Evolutionary conservation across 2,113 vertebrate genomes (phyloP).

Genomic region (Nannospalax galili): DNA sequence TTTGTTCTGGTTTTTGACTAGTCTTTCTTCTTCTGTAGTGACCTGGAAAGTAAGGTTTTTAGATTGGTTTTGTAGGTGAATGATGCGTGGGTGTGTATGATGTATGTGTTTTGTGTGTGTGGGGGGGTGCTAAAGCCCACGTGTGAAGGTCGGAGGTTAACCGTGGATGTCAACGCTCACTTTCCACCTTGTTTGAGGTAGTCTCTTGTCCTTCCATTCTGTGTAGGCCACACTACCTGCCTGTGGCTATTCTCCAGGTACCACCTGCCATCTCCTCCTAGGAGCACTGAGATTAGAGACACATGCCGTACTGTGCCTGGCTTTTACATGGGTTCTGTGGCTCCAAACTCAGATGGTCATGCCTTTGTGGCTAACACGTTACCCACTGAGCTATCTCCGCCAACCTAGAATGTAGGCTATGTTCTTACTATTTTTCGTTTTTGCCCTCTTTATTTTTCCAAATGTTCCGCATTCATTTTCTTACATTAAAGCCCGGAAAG

Average conservation of each 20-base stretch:
- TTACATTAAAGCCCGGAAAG: background rate
- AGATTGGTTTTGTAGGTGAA: no score
- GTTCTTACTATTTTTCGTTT: background rate
- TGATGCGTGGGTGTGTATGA: background rate
- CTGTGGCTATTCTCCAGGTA: background rate
- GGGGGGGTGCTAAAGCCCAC: no score
- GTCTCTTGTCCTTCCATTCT: background rate
- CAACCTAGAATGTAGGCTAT: background rate
- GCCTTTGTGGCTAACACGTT: background rate
- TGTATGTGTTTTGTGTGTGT: background rate
- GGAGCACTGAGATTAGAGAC: background rate
- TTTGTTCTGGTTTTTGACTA: background rate
- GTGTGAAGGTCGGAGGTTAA: background rate
- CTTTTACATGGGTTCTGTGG: background rate
- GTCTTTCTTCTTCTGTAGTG: background rate
- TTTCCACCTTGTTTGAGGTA: background rate
- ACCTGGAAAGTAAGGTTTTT: background rate
- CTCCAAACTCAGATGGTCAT: background rate
- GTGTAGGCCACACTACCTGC: no score
- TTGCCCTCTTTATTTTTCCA: background rate
- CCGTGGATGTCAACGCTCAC: no score
- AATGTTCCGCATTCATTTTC: background rate
- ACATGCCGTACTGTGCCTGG: no score
- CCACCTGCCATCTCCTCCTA: background rate
- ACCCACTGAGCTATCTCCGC: background rate